These are phyloP conservation scores for Doryteuthis pealeii DNA, from an alignment of 1,140 invertebrate genomes.

Conservation along the genomic window DNA sequence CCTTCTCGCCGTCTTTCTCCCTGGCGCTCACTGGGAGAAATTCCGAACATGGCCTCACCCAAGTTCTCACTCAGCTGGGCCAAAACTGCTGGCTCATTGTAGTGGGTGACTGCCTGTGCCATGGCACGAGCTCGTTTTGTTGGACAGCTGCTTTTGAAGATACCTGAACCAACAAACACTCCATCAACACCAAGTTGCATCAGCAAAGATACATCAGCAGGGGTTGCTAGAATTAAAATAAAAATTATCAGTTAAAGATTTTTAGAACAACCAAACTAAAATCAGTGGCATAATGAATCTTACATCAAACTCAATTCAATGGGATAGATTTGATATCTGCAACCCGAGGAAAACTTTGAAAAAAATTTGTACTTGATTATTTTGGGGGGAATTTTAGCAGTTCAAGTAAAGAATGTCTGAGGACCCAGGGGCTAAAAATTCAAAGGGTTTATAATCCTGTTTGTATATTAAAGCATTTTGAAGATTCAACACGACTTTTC, in stretches of 20 bases:
- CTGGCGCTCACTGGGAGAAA: conserved; percentile 21
- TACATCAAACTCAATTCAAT: no score
- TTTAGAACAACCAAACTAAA: background rate
- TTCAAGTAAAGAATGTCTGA: no score
- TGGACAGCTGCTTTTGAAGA: conserved; percentile 52
- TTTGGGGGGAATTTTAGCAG: no score
- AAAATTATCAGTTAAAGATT: background rate
- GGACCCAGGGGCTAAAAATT: no score
- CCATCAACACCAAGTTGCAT: conserved; percentile 56
- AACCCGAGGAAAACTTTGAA: no score
- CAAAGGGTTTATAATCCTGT: no score
- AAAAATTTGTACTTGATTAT: no score
- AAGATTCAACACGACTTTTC: no score
- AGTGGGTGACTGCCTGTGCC: conserved; percentile 55
- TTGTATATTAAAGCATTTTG: no score
- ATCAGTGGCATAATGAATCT: background rate
- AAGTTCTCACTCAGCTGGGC: conserved; percentile 46
- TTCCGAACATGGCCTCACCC: conserved; percentile 50
- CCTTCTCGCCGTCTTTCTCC: conserved; percentile 19
- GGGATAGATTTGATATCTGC: no score
- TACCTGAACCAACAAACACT: conserved; percentile 53
- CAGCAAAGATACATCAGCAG: conserved; percentile 52
- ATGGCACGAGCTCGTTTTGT: conserved; percentile 44
- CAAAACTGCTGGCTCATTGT: conserved; percentile 43
- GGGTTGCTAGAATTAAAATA: conserved; percentile 42